Base-by-base conservation (phyloP, 2,888 invertebrate genomes). In the Hirtodrosophila alboralis region DNA sequence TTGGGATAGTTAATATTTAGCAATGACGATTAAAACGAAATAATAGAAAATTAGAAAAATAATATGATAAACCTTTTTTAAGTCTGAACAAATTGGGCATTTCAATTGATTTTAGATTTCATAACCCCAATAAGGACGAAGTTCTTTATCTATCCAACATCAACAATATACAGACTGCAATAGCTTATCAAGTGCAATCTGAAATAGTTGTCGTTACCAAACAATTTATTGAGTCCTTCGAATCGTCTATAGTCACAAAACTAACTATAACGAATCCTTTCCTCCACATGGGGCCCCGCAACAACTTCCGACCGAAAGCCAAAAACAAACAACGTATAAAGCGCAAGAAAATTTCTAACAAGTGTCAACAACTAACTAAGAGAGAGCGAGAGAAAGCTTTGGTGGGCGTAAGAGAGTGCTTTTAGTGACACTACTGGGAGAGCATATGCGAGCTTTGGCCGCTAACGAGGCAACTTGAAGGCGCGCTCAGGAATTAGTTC, bases 331-430 rank as follows among this genome's bases (percentile, higher is more conserved):
- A 54, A 21, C 13, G 33, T 14, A 30, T 31, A 51, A 66, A 57
- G 8, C 16, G 49, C 36, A 68, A 53, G 59, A 65, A 78, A 78
- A 71, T 69, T 65, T 76, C 65, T 80, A 84, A 84, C 84, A 84
- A 84, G 84, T 84, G 84, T 84, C 41, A 48, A 57, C 49, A 47
- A 38, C 36, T 53, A 41, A 30, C 14, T 21, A 33, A 57, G 40
- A 43, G 41, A 49, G 49, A 30, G 57, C 2, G 41, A 36, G 54
- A 30, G 36, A 58, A 59, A 72, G 68, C 65, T 74, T 49, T 30
- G 18, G 9, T 16, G 26, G 23, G 10, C 8, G 43, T 4, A 16
- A 37, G 48, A 36, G 57, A 43, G 64, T 18, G 62, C 60, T 49
- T 63, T 52, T 12, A 12, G 28, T 8, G 12, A 37, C 10, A n/a